phyloP scores from a whole-genome alignment of 2,113 vertebrate species.

The Forbesichthys papilliferus region DNA sequence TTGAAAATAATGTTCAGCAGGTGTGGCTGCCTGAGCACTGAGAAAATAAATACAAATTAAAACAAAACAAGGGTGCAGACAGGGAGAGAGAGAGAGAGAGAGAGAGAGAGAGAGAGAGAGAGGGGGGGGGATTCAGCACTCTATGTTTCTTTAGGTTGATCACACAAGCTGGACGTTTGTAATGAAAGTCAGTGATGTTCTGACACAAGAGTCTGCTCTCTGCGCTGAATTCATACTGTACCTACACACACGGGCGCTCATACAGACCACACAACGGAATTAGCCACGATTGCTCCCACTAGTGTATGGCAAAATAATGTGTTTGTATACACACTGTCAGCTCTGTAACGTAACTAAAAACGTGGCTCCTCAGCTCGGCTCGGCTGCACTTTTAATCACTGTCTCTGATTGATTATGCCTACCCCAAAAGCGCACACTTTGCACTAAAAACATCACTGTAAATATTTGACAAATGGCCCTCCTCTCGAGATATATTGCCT shows the following conservation, averaged over 20 bases:
- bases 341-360: conserved; percentile 50
- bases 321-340: conserved; percentile 51
- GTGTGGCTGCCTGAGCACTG: conserved; percentile 64
- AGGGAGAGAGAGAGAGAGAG: conserved; percentile 1
- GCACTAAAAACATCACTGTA: conserved; percentile 62
- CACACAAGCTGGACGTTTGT: conserved; percentile 36
- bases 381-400: conserved; percentile 66
- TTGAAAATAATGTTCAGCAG: conserved; percentile 75
- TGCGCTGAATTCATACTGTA: conserved; percentile 26
- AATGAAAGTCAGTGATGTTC: conserved; percentile 44
- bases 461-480: conserved; percentile 72
- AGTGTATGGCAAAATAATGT: conserved; percentile 57
- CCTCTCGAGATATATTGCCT: conserved; percentile 52
- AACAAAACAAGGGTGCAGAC: not conserved
- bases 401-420: conserved; percentile 64
- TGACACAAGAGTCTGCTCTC: conserved; percentile 34
- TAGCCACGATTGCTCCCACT: conserved; percentile 1
- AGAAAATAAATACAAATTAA: conserved; percentile 63
- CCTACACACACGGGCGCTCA: not conserved
- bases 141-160: conserved; percentile 53
- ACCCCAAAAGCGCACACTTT: conserved; percentile 61
- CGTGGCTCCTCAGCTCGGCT: conserved; percentile 60
- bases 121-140: not conserved
- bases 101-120: conserved; percentile 12
- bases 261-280: not conserved